phyloP scores from a whole-genome alignment of 2,113 vertebrate genomes.

The Chaetorhynchus papuensis region DNA sequence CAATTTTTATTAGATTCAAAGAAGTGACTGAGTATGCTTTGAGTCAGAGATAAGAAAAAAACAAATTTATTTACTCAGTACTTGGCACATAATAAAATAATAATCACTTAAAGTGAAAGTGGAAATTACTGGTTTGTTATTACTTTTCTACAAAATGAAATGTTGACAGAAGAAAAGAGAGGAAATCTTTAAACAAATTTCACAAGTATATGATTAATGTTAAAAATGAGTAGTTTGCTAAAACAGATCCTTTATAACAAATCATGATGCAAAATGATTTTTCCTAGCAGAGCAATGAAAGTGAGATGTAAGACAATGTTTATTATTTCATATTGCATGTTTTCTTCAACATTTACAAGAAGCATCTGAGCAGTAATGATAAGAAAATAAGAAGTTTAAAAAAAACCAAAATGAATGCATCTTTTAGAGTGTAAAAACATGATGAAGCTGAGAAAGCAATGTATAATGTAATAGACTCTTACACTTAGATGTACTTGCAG shows the following conservation, averaged over 20 bases:
- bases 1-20: neutral
- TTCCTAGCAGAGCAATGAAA: neutral
- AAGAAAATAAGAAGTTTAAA: neutral
- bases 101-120: neutral
- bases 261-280: neutral
- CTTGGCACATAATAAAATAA: neutral
- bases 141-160: neutral
- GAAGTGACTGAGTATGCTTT: neutral
- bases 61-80: neutral
- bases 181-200: neutral
- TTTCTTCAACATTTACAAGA: neutral
- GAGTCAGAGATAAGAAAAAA: neutral
- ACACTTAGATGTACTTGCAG: neutral
- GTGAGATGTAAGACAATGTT: neutral
- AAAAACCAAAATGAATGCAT: neutral
- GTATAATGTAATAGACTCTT: neutral
- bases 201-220: neutral
- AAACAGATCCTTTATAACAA: neutral
- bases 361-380: neutral
- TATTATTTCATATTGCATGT: neutral
- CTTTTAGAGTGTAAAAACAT: neutral
- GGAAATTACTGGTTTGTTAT: neutral
- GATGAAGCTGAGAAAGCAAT: neutral
- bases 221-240: neutral
- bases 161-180: neutral